Evolutionary conservation across 2,113 vertebrate genomes (phyloP).

Genomic region (Callocephalon fimbriatum): DNA sequence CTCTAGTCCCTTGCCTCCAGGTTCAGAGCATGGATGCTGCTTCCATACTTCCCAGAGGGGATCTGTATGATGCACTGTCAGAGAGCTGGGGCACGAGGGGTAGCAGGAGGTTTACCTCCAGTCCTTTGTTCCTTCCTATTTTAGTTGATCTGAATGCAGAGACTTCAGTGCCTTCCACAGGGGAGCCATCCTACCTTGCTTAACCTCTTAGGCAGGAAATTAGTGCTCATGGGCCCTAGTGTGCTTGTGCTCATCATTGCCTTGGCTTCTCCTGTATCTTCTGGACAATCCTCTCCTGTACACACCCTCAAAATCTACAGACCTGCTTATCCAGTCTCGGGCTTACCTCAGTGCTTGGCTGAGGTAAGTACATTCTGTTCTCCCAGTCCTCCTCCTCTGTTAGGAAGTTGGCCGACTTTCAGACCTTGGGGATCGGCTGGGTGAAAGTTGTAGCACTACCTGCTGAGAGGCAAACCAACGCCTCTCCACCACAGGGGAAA

Average conservation of each 20-base stretch:
- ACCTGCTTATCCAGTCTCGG: constrained; percentile 32
- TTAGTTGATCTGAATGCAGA: background rate
- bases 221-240: background rate
- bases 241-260: background rate
- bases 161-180: background rate
- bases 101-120: background rate
- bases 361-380: constrained; percentile 1
- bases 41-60: background rate
- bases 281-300: background rate
- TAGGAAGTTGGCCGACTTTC: constrained; percentile 32
- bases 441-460: background rate
- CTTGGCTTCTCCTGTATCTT: background rate
- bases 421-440: background rate
- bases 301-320: background rate
- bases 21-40: background rate
- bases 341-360: constrained; percentile 8
- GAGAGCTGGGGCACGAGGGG: background rate
- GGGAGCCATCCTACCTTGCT: background rate
- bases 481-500: background rate
- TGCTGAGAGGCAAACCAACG: background rate
- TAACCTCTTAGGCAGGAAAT: background rate
- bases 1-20: background rate
- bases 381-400: background rate
- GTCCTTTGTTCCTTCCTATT: background rate
- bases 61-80: background rate